Evolutionary conservation across 2,113 vertebrate genomes (phyloP).

Genomic region (Hippocampus abdominalis): DNA sequence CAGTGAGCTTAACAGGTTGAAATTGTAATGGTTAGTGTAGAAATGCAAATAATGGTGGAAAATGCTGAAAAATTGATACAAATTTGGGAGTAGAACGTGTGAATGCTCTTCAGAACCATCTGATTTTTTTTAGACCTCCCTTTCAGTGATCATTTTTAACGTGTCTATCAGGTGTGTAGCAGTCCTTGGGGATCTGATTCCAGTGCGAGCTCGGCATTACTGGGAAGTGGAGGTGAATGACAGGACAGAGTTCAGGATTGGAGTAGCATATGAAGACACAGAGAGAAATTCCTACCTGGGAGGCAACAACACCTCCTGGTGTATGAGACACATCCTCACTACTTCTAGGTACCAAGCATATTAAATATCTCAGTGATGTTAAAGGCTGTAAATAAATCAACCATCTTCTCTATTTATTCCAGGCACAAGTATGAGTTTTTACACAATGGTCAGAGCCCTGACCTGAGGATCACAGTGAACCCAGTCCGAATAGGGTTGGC

Average conservation of each 20-base stretch:
- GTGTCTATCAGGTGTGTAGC: slow-evolving; percentile 79
- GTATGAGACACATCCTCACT: slow-evolving; percentile 84
- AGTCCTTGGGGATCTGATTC: slow-evolving; percentile 83
- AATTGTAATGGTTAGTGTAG: neutral
- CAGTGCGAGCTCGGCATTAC: slow-evolving; percentile 83
- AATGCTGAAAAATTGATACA: neutral
- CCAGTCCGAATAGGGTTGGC: slow-evolving; percentile 75
- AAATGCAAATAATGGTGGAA: neutral
- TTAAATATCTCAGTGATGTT: neutral
- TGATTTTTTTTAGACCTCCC: neutral
- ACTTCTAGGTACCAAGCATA: slow-evolving; percentile 74
- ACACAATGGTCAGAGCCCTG: slow-evolving; percentile 76
- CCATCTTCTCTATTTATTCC: neutral
- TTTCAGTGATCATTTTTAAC: neutral
- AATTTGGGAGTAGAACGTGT: neutral
- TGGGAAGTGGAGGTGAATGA: slow-evolving; percentile 89
- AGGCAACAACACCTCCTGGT: slow-evolving; percentile 83
- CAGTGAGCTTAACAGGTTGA: too few relatives aligned
- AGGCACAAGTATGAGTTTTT: slow-evolving; percentile 91
- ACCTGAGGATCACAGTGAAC: slow-evolving; percentile 70
- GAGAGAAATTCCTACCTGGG: slow-evolving; percentile 81
- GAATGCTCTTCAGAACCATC: neutral
- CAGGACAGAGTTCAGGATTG: slow-evolving; percentile 77
- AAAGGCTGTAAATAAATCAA: neutral
- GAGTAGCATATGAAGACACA: slow-evolving; percentile 83